Evolutionary conservation across 2,797 vertebrate species (phyloP).

Genomic region (Myotis planiceps): DNA sequence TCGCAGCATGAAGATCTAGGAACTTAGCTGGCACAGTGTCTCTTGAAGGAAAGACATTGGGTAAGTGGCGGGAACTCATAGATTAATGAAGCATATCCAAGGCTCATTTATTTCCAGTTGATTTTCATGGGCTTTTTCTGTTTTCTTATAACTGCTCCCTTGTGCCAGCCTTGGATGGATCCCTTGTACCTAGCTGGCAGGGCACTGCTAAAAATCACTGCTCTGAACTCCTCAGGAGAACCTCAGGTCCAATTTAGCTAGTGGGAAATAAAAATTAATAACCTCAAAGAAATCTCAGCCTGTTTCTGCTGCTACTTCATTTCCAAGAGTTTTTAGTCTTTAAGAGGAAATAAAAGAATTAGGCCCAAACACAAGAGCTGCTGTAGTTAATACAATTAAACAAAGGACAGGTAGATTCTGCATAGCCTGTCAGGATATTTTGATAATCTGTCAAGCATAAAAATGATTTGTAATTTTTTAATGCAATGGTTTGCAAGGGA

Average conservation of each 20-base stretch:
- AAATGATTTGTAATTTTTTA: not conserved
- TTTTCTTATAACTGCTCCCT: not conserved
- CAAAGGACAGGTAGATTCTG: not conserved
- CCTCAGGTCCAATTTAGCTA: constrained; percentile 10
- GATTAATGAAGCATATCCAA: not conserved
- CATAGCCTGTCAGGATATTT: not conserved
- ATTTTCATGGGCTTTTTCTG: not conserved
- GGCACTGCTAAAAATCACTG: constrained; percentile 41
- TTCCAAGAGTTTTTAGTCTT: constrained; percentile 26
- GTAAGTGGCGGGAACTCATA: not conserved
- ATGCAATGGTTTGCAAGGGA: not conserved
- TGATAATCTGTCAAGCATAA: not conserved
- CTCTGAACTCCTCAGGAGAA: constrained; percentile 39
- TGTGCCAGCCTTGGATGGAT: not conserved
- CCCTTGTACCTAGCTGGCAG: constrained; percentile 3
- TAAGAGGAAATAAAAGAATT: constrained; percentile 44
- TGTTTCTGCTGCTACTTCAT: not conserved
- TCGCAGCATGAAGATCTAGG: not conserved
- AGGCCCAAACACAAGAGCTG: not conserved
- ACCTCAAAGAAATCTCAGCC: constrained; percentile 52
- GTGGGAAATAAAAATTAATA: constrained; percentile 67
- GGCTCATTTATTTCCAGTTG: constrained; percentile 33
- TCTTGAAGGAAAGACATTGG: not conserved
- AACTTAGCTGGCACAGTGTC: not conserved
- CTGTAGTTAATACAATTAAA: not conserved